Evolutionary conservation across 2,797 vertebrate species (phyloP).

Genomic region (Paedocypris micromegethes): DNA sequence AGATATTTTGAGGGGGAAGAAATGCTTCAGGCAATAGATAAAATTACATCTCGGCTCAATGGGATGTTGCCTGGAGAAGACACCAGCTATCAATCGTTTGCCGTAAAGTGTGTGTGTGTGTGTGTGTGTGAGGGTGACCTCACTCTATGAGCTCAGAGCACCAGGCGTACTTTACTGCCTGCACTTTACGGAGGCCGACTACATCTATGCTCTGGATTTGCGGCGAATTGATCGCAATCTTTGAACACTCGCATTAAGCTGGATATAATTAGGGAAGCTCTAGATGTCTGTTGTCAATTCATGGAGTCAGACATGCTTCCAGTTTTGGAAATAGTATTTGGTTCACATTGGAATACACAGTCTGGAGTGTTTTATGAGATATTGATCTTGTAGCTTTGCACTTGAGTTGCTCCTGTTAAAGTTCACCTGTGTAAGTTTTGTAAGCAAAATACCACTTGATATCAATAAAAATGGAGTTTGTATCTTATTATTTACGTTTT

Average conservation of each 20-base stretch:
- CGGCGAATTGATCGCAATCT: conserved; percentile 17
- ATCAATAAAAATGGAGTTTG: too few species aligned
- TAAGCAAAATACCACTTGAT: too few species aligned
- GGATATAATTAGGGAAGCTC: background rate
- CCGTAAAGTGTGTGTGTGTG: conserved; percentile 31
- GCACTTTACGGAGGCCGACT: conserved; percentile 39
- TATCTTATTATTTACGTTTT: too few species aligned
- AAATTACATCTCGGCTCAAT: conserved; percentile 56
- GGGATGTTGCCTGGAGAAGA: conserved; percentile 48
- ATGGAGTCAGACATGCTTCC: background rate
- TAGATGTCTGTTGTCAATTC: conserved; percentile 9
- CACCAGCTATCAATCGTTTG: conserved; percentile 49
- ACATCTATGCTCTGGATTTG: conserved; percentile 17
- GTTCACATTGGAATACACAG: background rate
- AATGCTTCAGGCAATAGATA: conserved; percentile 63
- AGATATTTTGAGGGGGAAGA: conserved; percentile 62
- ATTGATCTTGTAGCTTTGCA: too few species aligned
- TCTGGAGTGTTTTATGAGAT: too few species aligned
- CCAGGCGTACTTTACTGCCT: conserved; percentile 32
- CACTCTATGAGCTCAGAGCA: conserved; percentile 35
- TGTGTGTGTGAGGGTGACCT: conserved; percentile 44
- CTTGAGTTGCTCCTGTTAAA: too few species aligned
- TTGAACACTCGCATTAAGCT: conserved; percentile 3
- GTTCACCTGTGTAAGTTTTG: too few species aligned
- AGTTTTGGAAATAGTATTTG: background rate